These are phyloP conservation scores for Isurus oxyrinchus DNA, from an alignment of 2,113 vertebrate genomes.

Conservation along the genomic window DNA sequence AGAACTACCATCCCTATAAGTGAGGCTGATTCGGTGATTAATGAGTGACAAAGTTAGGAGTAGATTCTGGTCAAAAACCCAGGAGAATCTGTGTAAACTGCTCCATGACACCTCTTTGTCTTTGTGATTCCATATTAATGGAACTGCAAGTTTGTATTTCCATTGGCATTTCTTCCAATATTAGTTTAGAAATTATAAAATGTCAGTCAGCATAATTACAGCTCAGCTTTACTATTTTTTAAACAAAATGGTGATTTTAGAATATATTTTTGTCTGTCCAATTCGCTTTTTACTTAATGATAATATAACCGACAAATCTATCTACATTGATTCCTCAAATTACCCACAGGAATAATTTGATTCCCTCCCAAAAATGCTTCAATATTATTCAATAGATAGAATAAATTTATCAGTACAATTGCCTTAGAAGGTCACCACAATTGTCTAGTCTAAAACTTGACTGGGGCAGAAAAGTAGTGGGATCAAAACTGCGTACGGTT, in stretches of 20 bases:
- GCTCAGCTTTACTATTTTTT: not conserved
- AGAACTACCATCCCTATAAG: not conserved
- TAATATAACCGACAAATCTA: not conserved
- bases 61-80: not conserved
- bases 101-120: not conserved
- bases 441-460: not conserved
- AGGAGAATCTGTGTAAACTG: not conserved
- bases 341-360: not conserved
- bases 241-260: not conserved
- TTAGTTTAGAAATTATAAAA: not conserved
- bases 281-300: not conserved
- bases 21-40: not conserved
- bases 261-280: not conserved
- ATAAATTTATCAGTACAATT: not conserved
- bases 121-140: not conserved
- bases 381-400: not conserved
- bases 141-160: not conserved
- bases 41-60: conserved; percentile 11
- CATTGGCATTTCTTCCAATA: not conserved
- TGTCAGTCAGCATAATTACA: not conserved
- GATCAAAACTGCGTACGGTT: not conserved
- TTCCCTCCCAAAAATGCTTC: not conserved
- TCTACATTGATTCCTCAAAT: not conserved
- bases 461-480: not conserved
- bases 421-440: no score